Percentiles rank a stretch among this genome's conserved stretches.
Evolutionary conservation across 2,797 vertebrate species (phyloP).

Genomic region (Glossophaga mutica): DNA sequence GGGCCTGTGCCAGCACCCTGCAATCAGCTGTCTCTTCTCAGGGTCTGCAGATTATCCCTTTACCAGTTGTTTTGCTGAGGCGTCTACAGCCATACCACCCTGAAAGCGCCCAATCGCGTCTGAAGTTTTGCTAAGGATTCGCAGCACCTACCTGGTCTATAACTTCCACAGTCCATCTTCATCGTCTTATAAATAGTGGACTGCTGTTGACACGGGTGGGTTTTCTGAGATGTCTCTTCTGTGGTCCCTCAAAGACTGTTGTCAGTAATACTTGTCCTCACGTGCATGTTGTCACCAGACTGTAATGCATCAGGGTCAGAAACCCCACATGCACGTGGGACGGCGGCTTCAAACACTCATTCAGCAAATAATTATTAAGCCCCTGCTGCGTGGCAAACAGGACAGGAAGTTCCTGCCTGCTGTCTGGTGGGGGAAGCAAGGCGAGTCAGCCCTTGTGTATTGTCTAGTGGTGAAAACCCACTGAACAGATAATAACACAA

Average conservation of each 20-base stretch:
- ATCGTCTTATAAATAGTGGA: neutral
- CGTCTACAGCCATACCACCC: no score
- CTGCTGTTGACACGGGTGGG: neutral
- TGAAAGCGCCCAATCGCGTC: no score
- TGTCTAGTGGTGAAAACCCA: neutral
- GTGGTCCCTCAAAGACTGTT: neutral
- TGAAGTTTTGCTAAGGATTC: neutral
- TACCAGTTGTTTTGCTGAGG: neutral
- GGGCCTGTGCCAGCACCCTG: neutral
- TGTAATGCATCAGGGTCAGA: neutral
- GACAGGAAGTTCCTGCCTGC: neutral
- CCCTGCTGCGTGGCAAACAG: neutral
- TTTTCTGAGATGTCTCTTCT: neutral
- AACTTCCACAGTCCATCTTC: neutral
- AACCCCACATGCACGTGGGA: neutral
- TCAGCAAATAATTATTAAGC: neutral
- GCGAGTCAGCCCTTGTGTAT: neutral
- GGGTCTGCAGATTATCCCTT: neutral
- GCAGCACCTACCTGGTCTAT: neutral
- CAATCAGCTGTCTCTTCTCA: neutral
- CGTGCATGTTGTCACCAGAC: neutral
- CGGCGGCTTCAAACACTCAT: neutral
- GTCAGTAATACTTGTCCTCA: neutral
- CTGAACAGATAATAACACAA: neutral
- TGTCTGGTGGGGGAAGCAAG: neutral